phyloP scores from a whole-genome alignment of 2,113 vertebrate species.

The Burhinus oedicnemus region DNA sequence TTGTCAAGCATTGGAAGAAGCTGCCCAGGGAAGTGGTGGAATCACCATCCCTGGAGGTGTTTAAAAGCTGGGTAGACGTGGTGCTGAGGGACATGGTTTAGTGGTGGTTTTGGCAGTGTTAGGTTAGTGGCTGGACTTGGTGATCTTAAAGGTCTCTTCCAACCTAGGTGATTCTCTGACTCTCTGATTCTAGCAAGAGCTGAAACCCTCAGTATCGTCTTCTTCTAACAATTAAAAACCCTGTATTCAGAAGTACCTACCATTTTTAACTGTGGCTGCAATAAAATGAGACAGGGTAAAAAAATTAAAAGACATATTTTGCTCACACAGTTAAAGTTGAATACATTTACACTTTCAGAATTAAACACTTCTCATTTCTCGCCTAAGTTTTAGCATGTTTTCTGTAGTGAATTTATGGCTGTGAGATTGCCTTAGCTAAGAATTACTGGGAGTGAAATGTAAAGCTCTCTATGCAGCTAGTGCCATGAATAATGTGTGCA shows the following conservation, averaged over 20 bases:
- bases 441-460: background rate
- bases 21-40: too few species aligned
- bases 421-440: slow-evolving; percentile 12
- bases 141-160: too few species aligned
- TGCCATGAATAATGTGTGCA: slow-evolving; percentile 23
- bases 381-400: slow-evolving; percentile 6
- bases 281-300: background rate
- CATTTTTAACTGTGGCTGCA: background rate
- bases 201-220: background rate
- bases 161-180: too few species aligned
- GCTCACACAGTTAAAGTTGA: background rate
- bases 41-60: too few species aligned
- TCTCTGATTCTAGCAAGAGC: background rate
- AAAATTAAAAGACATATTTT: background rate
- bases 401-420: slow-evolving; percentile 19
- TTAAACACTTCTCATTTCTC: slow-evolving; percentile 39
- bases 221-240: background rate
- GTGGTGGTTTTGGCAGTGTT: too few species aligned
- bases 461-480: background rate
- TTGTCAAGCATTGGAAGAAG: too few species aligned
- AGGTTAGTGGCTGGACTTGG: too few species aligned
- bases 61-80: too few species aligned
- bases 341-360: slow-evolving; percentile 41
- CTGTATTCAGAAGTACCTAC: background rate
- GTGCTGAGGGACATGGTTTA: too few species aligned